phyloP scores from a whole-genome alignment of 2,888 invertebrate genomes.

The Trichogramma dendrolimi region DNA sequence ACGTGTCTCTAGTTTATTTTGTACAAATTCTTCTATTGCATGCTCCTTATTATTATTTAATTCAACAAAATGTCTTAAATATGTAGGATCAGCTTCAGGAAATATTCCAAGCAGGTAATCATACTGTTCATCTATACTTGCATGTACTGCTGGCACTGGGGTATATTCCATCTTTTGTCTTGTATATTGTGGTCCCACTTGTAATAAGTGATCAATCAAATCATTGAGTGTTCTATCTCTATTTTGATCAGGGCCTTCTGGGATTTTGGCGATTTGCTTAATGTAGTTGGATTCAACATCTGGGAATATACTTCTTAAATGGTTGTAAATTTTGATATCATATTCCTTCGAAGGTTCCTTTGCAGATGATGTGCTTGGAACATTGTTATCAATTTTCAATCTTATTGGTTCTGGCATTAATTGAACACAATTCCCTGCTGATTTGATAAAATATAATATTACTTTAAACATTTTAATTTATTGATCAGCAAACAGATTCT shows the following conservation, averaged over 20 bases:
- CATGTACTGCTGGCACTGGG: background rate
- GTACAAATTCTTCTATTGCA: conserved; percentile 38
- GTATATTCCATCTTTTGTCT: background rate
- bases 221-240: conserved; percentile 50
- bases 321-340: conserved; percentile 25
- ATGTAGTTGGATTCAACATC: conserved; percentile 33
- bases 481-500: no score
- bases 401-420: no score
- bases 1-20: conserved; percentile 33
- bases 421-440: no score
- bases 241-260: conserved; percentile 22
- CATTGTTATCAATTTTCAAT: no score
- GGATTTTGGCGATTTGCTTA: conserved; percentile 30
- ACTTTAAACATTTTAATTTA: no score
- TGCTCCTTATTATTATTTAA: conserved; percentile 26
- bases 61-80: conserved; percentile 34
- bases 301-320: conserved; percentile 37
- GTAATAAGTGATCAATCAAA: conserved; percentile 49
- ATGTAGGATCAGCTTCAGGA: conserved; percentile 45
- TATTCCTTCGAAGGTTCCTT: no score
- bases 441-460: no score
- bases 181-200: conserved; percentile 41
- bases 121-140: conserved; percentile 22
- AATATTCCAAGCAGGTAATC: conserved; percentile 36
- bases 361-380: no score